Conservation (phyloP, 1,140 invertebrate species). For the Pseudomyrmex flavicornis region DNA sequence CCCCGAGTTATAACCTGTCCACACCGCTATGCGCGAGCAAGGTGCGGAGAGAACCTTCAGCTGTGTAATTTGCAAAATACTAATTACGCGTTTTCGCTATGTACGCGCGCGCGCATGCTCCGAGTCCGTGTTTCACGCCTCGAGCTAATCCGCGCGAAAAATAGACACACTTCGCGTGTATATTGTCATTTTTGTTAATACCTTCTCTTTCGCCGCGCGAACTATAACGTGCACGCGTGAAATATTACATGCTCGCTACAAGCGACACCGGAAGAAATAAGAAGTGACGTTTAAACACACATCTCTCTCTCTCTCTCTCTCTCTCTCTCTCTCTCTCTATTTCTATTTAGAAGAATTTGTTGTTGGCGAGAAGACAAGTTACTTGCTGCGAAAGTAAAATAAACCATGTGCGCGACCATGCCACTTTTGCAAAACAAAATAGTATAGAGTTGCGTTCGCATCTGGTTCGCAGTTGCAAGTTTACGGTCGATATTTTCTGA, state of each 20-base stretch:
- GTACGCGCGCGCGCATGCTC: constrained; percentile 36
- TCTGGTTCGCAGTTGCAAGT: not conserved
- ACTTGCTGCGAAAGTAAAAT: not conserved
- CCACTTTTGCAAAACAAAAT: constrained; percentile 8
- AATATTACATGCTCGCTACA: constrained; percentile 46
- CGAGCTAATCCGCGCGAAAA: constrained; percentile 52
- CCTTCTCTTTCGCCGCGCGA: not conserved
- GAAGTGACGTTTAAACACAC: not conserved
- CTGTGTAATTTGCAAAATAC: constrained; percentile 62
- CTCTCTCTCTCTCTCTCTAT: too few species aligned
- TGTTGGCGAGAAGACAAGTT: not conserved
- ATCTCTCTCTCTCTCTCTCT: too few species aligned
- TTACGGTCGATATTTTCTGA: constrained; percentile 17
- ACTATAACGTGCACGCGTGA: not conserved
- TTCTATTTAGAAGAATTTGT: not conserved
- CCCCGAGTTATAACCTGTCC: constrained; percentile 47
- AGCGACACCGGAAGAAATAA: constrained; percentile 6
- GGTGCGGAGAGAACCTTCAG: constrained; percentile 30
- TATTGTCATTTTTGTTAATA: constrained; percentile 26
- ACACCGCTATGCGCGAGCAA: not conserved
- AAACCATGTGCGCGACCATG: not conserved
- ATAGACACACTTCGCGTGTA: constrained; percentile 26
- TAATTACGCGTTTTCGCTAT: constrained; percentile 50
- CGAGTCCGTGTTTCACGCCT: constrained; percentile 30
- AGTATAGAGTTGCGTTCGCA: not conserved